Conservation (phyloP, 2,888 invertebrate genomes). For the Stenolophus ochropezus region DNA sequence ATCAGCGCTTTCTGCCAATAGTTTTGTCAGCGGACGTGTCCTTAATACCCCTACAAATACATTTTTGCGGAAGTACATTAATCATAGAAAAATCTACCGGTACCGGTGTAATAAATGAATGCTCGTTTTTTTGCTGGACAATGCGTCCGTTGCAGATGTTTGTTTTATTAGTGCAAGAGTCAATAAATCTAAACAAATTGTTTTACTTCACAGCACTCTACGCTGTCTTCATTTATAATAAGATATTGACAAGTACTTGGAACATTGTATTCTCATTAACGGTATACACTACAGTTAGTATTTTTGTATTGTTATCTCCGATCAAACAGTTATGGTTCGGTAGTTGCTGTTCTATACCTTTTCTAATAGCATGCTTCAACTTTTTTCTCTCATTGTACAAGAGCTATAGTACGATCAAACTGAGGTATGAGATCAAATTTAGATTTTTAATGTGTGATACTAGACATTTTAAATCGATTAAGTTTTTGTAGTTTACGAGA, state of each 20-base stretch:
- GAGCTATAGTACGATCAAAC: too few species aligned
- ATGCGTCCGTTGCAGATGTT: neutral
- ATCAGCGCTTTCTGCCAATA: constrained; percentile 18
- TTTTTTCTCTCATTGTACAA: too few species aligned
- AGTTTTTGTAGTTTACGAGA: too few species aligned
- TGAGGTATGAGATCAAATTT: too few species aligned
- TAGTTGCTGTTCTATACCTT: neutral
- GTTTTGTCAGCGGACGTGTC: neutral
- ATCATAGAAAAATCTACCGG: neutral
- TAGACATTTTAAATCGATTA: too few species aligned
- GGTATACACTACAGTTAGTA: neutral
- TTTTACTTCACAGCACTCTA: too few species aligned
- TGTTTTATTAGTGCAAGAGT: neutral
- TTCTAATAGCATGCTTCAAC: neutral
- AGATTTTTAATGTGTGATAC: too few species aligned
- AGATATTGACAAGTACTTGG: neutral
- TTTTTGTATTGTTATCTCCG: neutral
- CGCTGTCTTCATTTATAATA: neutral
- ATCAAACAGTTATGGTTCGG: neutral
- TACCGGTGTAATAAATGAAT: neutral
- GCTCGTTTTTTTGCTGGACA: neutral
- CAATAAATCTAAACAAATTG: too few species aligned
- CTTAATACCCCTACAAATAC: constrained; percentile 4
- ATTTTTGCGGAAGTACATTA: neutral
- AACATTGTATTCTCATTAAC: neutral